Base-by-base conservation (phyloP, 2,797 vertebrate species). In the Todus mexicanus region DNA sequence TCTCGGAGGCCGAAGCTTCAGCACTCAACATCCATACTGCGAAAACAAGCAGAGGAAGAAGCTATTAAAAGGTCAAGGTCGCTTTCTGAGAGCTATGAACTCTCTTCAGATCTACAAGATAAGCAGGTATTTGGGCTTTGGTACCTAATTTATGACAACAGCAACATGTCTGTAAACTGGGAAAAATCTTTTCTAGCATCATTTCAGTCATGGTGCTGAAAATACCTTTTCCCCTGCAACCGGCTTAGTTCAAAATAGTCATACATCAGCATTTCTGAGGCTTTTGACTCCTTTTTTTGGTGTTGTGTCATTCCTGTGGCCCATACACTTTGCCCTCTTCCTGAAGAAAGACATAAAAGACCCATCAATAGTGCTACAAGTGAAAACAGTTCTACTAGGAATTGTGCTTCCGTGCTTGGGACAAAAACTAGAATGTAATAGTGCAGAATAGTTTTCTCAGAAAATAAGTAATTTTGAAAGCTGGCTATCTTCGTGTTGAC, bases 11-110 rank as follows among this genome's bases (percentile, higher is more conserved):
- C 99, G 20, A 99, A 99, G 87, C 98, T 99, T 50, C 99, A 99
- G 96, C 99, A 99, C 95, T 99, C 98, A 2, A 98, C 99, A 64
- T 99, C 99, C 80, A 99, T 99, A 94, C 98, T 99, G 83, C 98
- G 99, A 74, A 99, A 99, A 95, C 99, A 99, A 96, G 99, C 99
- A 0, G 99, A 99, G 96, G 99, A 99, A 83, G 99, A 99, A 87
- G 99, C 99, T 94, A 99, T 99, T 97, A 99, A 99, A 93, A 98
- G 99, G 85, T 99, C 99, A 1, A 97, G 98, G 87, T 99, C 99
- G 1, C 98, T 99, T 80, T 99, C 99, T 2, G 99, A 99, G 98
- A 99, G 99, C 98, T 99, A 99, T 98, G 99, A 99, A 98, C 99
- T 99, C 97, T 99, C 99, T 70, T 98, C 99, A 10, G 99, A 99